These are phyloP conservation scores for Aldabrachelys gigantea DNA, from an alignment of 2,113 vertebrate genomes.

Conservation along the genomic window DNA sequence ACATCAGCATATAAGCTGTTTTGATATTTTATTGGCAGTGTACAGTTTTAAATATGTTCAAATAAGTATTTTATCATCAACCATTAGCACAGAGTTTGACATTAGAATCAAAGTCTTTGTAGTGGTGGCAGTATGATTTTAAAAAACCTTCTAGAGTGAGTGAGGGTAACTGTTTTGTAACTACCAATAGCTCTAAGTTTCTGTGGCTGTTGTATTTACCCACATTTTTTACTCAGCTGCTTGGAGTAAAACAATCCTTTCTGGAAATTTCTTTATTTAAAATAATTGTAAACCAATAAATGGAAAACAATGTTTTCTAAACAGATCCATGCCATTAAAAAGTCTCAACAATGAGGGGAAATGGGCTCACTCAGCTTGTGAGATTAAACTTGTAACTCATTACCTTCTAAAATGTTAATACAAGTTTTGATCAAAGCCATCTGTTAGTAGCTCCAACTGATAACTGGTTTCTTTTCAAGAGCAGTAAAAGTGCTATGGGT, in stretches of 20 bases:
- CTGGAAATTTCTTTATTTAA: not conserved
- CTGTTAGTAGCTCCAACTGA: not conserved
- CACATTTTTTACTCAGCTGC: not conserved
- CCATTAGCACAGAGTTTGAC: not conserved
- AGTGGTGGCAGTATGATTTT: not conserved
- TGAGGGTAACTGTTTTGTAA: not conserved
- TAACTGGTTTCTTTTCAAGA: not conserved
- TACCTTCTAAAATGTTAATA: not conserved
- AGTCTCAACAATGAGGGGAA: not conserved
- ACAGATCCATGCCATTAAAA: not conserved
- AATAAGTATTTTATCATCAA: not conserved
- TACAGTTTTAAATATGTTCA: not conserved
- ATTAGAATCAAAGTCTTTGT: not conserved
- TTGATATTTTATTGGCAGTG: not conserved
- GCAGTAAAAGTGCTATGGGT: not conserved
- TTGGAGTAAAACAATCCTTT: not conserved
- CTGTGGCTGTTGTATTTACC: not conserved
- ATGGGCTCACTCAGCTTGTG: not conserved
- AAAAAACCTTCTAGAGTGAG: not conserved
- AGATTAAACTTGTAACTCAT: not conserved
- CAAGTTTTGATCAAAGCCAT: not conserved
- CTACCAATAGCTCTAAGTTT: not conserved
- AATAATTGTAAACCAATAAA: not conserved
- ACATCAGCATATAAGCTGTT: not conserved
- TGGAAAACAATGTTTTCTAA: not conserved